phyloP scores from a whole-genome alignment of 2,888 invertebrate genomes.

The Aquatica leii region DNA sequence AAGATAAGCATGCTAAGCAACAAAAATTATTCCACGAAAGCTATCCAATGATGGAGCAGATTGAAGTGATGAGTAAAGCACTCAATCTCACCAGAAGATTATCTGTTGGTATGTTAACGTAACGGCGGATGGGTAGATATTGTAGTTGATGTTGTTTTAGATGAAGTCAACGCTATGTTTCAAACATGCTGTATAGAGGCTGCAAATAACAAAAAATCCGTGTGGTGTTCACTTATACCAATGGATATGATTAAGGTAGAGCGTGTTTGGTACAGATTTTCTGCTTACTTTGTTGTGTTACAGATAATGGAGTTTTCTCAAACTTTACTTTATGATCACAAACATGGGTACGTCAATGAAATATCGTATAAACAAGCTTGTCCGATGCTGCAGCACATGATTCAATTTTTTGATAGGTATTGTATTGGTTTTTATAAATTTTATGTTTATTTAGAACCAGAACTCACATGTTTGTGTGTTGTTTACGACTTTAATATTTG shows the following conservation, averaged over 20 bases:
- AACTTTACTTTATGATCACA: conserved; percentile 81
- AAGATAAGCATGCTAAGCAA: neutral
- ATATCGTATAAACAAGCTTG: conserved; percentile 79
- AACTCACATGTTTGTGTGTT: too few relatives aligned
- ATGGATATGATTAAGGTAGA: neutral
- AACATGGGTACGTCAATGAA: conserved; percentile 79
- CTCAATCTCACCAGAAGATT: neutral
- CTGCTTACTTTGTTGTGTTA: neutral
- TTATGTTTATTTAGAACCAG: too few relatives aligned
- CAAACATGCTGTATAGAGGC: neutral
- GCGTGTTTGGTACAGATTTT: neutral
- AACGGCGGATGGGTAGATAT: neutral
- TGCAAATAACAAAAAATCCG: neutral
- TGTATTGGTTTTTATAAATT: neutral
- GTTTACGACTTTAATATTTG: too few relatives aligned
- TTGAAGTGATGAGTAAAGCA: neutral
- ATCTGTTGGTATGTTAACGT: neutral
- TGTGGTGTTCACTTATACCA: neutral
- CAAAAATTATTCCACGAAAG: neutral
- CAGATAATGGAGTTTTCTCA: conserved; percentile 72
- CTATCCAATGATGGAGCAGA: neutral
- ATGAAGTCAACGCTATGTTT: conserved; percentile 1
- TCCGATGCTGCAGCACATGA: conserved; percentile 72
- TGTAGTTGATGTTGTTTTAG: neutral
- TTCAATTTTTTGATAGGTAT: conserved; percentile 68